Evolutionary conservation across 2,797 vertebrate genomes (phyloP).

Genomic region (Falco berigora): DNA sequence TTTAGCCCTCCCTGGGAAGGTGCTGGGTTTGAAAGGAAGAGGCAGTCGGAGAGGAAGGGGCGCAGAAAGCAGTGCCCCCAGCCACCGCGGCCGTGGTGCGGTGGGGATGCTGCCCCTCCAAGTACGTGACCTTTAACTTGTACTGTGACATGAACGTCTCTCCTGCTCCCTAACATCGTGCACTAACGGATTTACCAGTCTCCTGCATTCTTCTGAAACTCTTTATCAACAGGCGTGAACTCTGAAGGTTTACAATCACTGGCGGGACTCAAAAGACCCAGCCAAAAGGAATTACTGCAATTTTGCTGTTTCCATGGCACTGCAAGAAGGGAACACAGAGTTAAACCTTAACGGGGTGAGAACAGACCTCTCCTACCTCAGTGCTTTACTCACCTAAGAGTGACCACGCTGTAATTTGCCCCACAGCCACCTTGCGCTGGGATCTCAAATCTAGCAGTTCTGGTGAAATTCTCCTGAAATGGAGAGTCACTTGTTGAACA

Average conservation of each 20-base stretch:
- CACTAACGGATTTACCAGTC: neutral
- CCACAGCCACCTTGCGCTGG: neutral
- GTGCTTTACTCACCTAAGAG: neutral
- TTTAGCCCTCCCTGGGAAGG: neutral
- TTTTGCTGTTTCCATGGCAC: neutral
- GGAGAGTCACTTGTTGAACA: neutral
- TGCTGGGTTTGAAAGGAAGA: neutral
- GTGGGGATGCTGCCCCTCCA: neutral
- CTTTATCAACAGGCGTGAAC: neutral
- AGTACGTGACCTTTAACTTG: neutral
- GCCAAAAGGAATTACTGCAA: neutral
- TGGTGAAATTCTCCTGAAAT: neutral
- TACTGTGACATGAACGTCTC: neutral
- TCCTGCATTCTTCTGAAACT: neutral
- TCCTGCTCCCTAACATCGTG: neutral
- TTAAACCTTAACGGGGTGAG: neutral
- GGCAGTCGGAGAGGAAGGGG: neutral
- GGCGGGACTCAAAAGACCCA: neutral
- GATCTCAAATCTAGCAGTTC: neutral
- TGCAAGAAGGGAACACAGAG: neutral
- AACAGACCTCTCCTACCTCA: neutral
- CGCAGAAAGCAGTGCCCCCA: too few relatives aligned
- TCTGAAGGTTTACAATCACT: neutral
- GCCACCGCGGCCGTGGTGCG: rapidly evolving
- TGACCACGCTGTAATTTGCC: neutral